Base-by-base conservation (phyloP, 2,113 vertebrate species). In the Electrona antarctica region DNA sequence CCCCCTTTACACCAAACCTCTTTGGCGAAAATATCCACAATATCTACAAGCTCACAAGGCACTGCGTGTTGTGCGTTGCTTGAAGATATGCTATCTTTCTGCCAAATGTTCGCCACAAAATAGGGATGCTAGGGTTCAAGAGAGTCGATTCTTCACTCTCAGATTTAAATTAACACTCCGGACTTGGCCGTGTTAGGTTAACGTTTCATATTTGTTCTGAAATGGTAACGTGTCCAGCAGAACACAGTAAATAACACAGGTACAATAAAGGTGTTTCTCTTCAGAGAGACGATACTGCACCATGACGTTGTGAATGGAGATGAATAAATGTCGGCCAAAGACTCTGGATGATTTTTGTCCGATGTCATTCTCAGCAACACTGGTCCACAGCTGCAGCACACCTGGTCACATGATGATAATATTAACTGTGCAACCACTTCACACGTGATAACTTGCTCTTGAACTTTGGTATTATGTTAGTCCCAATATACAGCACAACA, bases 171-270 rank as follows among this genome's bases (percentile, higher is more conserved):
- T 68, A 78, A 58, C 33, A 2, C 78, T 81, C 83, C 81, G 73
- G 57, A 71, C 73, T 80, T 74, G 78, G 77, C 73, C 67, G 14
- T 84, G 54, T 78, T 74, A 72, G 74, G 72, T 76, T 85, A 73
- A 85, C 88, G 75, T 82, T 86, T 86, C 80, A 89, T 88, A 87
- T 84, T 86, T 84, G 83, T 85, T 84, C 85, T 88, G 88, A 84
- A 83, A 68, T 84, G 85, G 82, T 88, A 90, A 85, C 83, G 86
- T 64, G 82, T 84, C 82, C 85, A 77, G 83, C 78, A 84, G 87
- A 80, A 84, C 70, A 78, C 78, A 84, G 87, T 78, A 84, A 72
- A 78, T 79, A 71, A 80, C 69, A 69, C 69, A 78, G 64, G 69
- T 58, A 69, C 63, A 55, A 56, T 72, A 55, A 73, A 69, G 70